These are phyloP conservation scores for Callosobruchus maculatus DNA, from an alignment of 2,888 invertebrate species.

Conservation along the genomic window DNA sequence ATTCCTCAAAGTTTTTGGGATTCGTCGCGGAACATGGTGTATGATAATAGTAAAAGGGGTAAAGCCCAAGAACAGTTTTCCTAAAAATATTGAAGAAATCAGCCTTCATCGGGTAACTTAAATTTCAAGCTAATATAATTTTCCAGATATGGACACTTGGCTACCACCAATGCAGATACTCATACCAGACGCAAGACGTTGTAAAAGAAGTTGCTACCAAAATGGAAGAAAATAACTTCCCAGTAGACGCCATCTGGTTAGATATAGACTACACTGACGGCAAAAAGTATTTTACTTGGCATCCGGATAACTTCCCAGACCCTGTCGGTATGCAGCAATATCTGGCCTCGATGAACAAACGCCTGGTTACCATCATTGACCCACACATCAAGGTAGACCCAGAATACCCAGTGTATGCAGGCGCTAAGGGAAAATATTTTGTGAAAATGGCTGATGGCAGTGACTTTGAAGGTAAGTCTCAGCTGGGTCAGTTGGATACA, in stretches of 20 bases:
- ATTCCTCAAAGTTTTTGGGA: too few species aligned
- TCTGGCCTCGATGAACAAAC: constrained; percentile 79
- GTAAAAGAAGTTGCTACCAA: constrained; percentile 75
- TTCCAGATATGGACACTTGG: constrained; percentile 29
- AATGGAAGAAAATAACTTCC: constrained; percentile 87
- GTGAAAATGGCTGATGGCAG: constrained; percentile 82
- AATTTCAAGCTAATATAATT: background rate
- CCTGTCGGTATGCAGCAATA: constrained; percentile 77
- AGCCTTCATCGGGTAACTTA: too few species aligned
- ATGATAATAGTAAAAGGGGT: too few species aligned
- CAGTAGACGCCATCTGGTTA: constrained; percentile 93
- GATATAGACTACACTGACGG: constrained; percentile 97
- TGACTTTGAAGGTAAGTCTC: constrained; percentile 73
- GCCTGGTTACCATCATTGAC: constrained; percentile 90
- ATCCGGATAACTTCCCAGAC: constrained; percentile 76
- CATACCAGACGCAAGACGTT: constrained; percentile 93
- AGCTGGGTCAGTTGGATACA: too few species aligned
- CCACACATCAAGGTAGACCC: constrained; percentile 93
- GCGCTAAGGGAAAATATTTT: constrained; percentile 55
- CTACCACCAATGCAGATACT: constrained; percentile 53
- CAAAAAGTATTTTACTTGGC: constrained; percentile 84
- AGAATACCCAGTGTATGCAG: constrained; percentile 81
- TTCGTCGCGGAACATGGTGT: too few species aligned
- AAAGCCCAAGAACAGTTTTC: too few species aligned
- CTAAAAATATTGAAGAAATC: too few species aligned